Base-by-base conservation (phyloP, 2,797 vertebrate genomes). In the Lagodon rhomboides region DNA sequence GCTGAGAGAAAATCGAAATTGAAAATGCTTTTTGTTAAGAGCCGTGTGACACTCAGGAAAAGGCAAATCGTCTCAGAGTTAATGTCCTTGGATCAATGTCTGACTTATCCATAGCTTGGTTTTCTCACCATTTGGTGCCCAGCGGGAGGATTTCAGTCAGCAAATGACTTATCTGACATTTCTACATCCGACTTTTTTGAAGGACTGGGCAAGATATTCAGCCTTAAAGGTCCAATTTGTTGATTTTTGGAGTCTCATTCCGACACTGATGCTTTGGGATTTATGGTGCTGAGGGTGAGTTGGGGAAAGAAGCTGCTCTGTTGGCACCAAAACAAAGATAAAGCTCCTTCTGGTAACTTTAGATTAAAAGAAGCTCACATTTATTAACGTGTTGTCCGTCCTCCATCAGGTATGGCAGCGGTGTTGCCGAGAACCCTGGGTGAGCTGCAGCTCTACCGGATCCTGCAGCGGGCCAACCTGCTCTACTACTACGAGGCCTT, bases 401-500 rank as follows among this genome's bases (percentile, higher is more conserved):
- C 60, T 83, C 77, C 70, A 1, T 83, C 95, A 96, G 96, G 96
- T 91, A 99, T 99, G 98, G 97, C 98, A 49, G 94, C 97, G 27
- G 96, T 97, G 89, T 95, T 99, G 78, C 98, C 98, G 77, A 96
- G 98, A 91, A 99, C 98, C 73, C 96, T 99, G 75, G 98, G 98
- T 83, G 98, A 99, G 95, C 93, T 99, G 94, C 98, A 99, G 94
- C 96, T 99, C 22, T 99, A 99, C 87, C 94, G 98, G 77, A 99
- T 99, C 93, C 94, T 99, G 73, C 98, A 99, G 86, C 96, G 98
- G 77, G 97, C 98, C 47, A 99, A 99, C 89, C 95, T 99, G 77
- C 96, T 99, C n/a, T 98, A 97, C 90, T 99, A 99, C 93, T 99
- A 99, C 0, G 98, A 99, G 91, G 98, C 98, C 90, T 99, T 99